Evolutionary conservation across 1,140 invertebrate genomes (phyloP), one percentile per base, ranked within the genome.

Genomic region (Sweltsa coloradensis): DNA sequence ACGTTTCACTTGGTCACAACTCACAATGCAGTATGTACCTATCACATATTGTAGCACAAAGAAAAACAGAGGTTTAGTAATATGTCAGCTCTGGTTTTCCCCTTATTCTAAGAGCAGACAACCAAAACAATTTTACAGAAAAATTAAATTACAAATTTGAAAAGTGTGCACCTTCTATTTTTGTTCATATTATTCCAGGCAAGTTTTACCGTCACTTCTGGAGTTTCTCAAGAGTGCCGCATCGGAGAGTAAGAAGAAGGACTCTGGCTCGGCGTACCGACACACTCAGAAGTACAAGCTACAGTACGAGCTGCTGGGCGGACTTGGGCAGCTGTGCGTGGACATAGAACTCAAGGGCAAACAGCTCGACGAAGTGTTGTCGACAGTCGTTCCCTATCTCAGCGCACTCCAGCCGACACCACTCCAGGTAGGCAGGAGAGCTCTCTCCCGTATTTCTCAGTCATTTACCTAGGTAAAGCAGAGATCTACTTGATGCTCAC

Each of bases 271-370:
- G 1, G 61, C 68, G n/a, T 82, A 80, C 59, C 67, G 74, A 49
- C 70, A 70, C 48, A 75, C 71, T 5, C 73, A 76, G 55, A 60
- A 59, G 2, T 82, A 71, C 59, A 73, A 73, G 58, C 60, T 81
- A 24, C 79, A 83, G 58, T 51, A 61, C n/a, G 57, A 61, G 21
- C 55, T 78, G 19, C 59, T 83, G 7, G 53, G 54, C n/a, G 60
- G 69, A 1, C 55, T 81, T n/a, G 69, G 69, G 3, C 42, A 53
- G 24, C 52, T 81, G 0, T 63, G 69, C 2, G 55, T 58, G 5
- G 57, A 74, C 55, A 63, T 83, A 42, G 60, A 61, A 29, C 52
- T 80, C n/a, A 57, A 60, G 3, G 73, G 72, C 40, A 61, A 62
- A 22, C 54, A 68, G 11, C 54, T 76, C n/a, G 64, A 70, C 52